Percentiles rank a stretch among this genome's conserved stretches.
These are phyloP conservation scores for Rotaria macrura DNA, from an alignment of 2,888 invertebrate species.

Conservation along the genomic window DNA sequence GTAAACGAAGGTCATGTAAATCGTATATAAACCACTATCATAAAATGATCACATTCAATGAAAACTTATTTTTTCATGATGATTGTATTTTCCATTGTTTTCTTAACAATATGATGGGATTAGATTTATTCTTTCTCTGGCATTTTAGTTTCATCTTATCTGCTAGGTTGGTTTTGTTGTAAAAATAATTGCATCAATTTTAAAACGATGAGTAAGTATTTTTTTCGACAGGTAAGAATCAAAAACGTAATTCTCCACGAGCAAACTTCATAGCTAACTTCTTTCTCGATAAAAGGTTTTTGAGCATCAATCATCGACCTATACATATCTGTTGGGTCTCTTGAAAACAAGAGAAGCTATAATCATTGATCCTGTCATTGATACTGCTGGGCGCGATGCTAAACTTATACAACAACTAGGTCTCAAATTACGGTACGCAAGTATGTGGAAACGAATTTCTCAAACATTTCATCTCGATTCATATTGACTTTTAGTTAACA, in stretches of 20 bases:
- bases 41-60: too few relatives aligned
- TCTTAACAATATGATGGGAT: too few relatives aligned
- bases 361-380: slow-evolving; percentile 88
- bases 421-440: slow-evolving; percentile 49
- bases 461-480: background rate
- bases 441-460: slow-evolving; percentile 36
- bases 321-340: slow-evolving; percentile 85
- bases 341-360: slow-evolving; percentile 64
- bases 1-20: too few relatives aligned
- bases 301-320: slow-evolving; percentile 78
- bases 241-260: background rate
- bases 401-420: slow-evolving; percentile 47
- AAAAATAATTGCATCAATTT: too few relatives aligned
- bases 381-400: slow-evolving; percentile 54
- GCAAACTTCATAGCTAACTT: too few relatives aligned
- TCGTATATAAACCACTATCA: too few relatives aligned
- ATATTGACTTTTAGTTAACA: slow-evolving; percentile 63
- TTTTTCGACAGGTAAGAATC: background rate
- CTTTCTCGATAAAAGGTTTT: slow-evolving; percentile 61
- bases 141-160: too few relatives aligned
- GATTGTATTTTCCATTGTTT: too few relatives aligned
- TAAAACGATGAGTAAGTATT: background rate
- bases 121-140: too few relatives aligned
- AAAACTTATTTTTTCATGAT: too few relatives aligned
- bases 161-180: too few relatives aligned